Evolutionary conservation across 2,888 invertebrate genomes (phyloP), one percentile per base, ranked within the genome.

Genomic region (Drosophila algonquin): DNA sequence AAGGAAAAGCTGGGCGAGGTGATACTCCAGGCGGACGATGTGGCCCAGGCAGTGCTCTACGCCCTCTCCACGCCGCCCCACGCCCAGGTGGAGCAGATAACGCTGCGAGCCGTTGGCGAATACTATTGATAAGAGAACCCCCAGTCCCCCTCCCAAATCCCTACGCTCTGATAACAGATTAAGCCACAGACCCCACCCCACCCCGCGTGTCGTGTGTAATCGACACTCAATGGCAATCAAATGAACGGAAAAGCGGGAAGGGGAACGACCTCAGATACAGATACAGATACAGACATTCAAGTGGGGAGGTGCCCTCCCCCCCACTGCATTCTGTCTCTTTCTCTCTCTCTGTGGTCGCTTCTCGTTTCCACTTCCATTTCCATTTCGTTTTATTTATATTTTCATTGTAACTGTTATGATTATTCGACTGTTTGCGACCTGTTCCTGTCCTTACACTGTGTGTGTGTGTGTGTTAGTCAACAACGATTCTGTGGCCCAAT

Each of bases 41-140:
- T 91, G 8, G 87, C 91, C 40, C 77, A 89, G 58, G 91, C 91
- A 0, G 85, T 91, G 2, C 65, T 90, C 24, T 91, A 90, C 67
- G 89, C 89, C 3, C 77, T 91, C 12, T 83, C 89, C 18, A 90
- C 90, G 1, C 87, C 90, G 4, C 86, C 90, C 0, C 82, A 90
- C 59, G 76, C 84, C 9, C 91, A 90, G 76, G 89, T 90, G 27
- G 86, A 90, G 59, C 90, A 90, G 75, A 80, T 91, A 64, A 91
- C 90, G 32, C 65, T 91, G 10, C 86, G 91, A 51, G 88, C 91
- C 4, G 86, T 90, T 27, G 91, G 91, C 16, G 91, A 91, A 71
- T 90, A 89, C 82, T 83, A 63, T 53, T 83, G 76, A 86, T 57
- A 51, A 12, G 7, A 24, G 24, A 55, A 1, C 10, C 32, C 10